Conservation (phyloP, 2,113 vertebrate species). For the Zosterops pallidus region DNA sequence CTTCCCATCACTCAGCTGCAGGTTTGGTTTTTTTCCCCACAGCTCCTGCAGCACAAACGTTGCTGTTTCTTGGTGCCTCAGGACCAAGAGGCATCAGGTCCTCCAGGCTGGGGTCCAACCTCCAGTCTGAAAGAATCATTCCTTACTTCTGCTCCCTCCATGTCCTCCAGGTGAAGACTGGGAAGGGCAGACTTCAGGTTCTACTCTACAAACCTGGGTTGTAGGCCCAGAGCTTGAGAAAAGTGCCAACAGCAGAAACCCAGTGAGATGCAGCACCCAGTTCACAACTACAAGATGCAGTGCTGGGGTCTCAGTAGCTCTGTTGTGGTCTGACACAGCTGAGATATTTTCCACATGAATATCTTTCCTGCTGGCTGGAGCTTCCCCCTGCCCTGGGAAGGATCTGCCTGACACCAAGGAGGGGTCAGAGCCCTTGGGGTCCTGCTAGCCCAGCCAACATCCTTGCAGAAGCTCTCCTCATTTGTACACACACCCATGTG, state of each 20-base stretch:
- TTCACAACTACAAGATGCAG: not conserved
- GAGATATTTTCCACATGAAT: not conserved
- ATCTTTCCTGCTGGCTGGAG: not conserved
- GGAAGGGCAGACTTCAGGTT: not conserved
- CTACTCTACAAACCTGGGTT: not conserved
- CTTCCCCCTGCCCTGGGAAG: not conserved
- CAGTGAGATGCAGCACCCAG: accelerated
- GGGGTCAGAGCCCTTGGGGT: not conserved
- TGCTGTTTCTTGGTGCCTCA: not conserved
- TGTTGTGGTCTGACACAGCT: not conserved
- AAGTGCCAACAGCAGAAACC: not conserved
- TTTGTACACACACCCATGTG: not conserved
- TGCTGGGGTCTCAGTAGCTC: not conserved
- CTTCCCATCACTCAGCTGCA: not conserved
- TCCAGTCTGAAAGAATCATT: not conserved
- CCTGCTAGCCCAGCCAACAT: not conserved
- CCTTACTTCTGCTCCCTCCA: not conserved
- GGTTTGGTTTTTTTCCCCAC: not conserved
- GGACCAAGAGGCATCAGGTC: not conserved
- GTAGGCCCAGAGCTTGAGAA: not conserved
- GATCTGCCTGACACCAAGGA: not conserved
- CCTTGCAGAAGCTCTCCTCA: not conserved
- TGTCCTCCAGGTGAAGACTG: not conserved
- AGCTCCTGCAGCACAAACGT: not conserved
- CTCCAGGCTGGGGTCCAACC: not conserved